Percentiles rank a stretch among this genome's conserved stretches.
phyloP scores from a whole-genome alignment of 1,140 invertebrate genomes.

The Drosophila ananassae region DNA sequence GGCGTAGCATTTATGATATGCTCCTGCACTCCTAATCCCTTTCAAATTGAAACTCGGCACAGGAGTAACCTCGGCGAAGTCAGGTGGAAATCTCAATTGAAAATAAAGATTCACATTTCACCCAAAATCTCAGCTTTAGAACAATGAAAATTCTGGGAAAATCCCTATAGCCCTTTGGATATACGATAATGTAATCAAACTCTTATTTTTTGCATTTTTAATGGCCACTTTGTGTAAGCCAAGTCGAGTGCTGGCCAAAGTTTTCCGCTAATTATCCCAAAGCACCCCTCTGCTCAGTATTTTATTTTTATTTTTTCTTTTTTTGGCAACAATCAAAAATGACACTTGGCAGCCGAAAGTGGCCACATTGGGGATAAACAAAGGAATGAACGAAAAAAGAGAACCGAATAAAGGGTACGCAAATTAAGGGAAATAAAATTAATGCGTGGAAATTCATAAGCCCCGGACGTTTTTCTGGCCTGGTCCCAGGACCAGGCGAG shows the following conservation, averaged over 20 bases:
- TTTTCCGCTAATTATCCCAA: constrained; percentile 49
- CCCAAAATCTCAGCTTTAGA: constrained; percentile 2
- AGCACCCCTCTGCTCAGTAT: neutral
- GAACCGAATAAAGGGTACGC: constrained; percentile 30
- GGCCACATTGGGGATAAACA: constrained; percentile 41
- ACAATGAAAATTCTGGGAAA: neutral
- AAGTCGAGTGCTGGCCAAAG: constrained; percentile 16
- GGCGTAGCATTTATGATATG: constrained; percentile 49
- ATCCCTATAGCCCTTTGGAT: constrained; percentile 4
- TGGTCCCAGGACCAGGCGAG: constrained; percentile 17
- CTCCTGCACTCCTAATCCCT: constrained; percentile 39
- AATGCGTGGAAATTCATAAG: constrained; percentile 67
- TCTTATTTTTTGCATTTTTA: constrained; percentile 21
- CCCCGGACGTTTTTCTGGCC: constrained; percentile 28
- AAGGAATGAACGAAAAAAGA: constrained; percentile 8
- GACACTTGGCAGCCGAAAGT: constrained; percentile 48
- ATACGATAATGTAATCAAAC: constrained; percentile 9
- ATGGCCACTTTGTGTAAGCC: constrained; percentile 24
- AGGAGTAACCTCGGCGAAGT: constrained; percentile 21
- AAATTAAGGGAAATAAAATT: constrained; percentile 60
- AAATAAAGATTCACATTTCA: constrained; percentile 31
- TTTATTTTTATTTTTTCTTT: neutral
- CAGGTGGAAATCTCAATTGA: constrained; percentile 32
- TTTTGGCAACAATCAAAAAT: constrained; percentile 40
- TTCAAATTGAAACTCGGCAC: constrained; percentile 17